phyloP scores from a whole-genome alignment of 2,797 vertebrate species.

The Microctenopoma stevenorrisi region DNA sequence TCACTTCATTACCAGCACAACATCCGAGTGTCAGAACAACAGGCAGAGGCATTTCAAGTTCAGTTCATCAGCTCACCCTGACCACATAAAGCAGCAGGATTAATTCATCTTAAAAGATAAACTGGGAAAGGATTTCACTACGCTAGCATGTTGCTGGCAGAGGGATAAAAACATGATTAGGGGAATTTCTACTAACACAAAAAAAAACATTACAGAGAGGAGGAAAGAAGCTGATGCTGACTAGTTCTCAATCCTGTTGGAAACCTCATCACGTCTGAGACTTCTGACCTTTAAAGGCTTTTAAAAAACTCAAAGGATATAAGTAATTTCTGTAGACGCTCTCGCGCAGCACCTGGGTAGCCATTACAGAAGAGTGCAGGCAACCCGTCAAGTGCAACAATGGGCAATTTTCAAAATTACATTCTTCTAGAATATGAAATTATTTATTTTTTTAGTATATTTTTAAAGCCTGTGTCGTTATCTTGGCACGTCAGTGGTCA shows the following conservation, averaged over 20 bases:
- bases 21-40: constrained; percentile 14
- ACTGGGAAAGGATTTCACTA: constrained; percentile 4
- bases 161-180: constrained; percentile 19
- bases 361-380: constrained; percentile 35
- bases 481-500: constrained; percentile 35
- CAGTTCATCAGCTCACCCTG: constrained; percentile 10
- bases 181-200: constrained; percentile 13
- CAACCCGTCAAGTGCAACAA: constrained; percentile 35
- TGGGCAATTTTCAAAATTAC: constrained; percentile 66
- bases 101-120: constrained; percentile 16
- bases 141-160: constrained; percentile 3
- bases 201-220: constrained; percentile 1
- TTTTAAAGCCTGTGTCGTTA: constrained; percentile 65
- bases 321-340: constrained; percentile 26
- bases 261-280: not conserved
- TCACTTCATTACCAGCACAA: constrained; percentile 32
- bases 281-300: constrained; percentile 31
- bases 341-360: constrained; percentile 30
- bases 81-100: constrained; percentile 23
- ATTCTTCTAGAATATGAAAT: constrained; percentile 62
- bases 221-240: constrained; percentile 1
- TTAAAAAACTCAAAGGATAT: constrained; percentile 42
- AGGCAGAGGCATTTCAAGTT: constrained; percentile 28
- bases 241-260: constrained; percentile 6
- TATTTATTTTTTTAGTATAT: constrained; percentile 45